phyloP scores from a whole-genome alignment of 2,888 invertebrate species.

The Drosophila kambysellisi region DNA sequence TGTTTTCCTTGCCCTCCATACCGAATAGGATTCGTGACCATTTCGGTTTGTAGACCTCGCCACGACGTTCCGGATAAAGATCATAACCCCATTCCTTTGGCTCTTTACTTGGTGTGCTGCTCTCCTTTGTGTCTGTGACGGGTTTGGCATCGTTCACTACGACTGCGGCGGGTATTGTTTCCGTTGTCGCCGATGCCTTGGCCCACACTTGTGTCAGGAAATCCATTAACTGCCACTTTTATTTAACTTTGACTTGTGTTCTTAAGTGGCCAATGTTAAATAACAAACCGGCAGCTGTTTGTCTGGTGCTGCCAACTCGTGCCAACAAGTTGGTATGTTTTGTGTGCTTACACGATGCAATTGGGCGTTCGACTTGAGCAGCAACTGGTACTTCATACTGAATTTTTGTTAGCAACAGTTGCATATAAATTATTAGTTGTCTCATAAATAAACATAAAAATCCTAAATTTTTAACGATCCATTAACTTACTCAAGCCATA shows the following conservation, averaged over 20 bases:
- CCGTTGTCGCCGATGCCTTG: conserved; percentile 45
- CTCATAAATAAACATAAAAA: too few relatives aligned
- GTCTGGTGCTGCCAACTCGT: conserved; percentile 43
- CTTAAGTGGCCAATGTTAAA: conserved; percentile 46
- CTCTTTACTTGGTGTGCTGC: conserved; percentile 23
- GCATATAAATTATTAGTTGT: too few relatives aligned
- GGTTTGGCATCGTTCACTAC: conserved; percentile 26
- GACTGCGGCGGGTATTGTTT: conserved; percentile 20
- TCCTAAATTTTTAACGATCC: too few relatives aligned
- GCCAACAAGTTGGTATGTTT: background rate
- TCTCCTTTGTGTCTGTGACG: conserved; percentile 12
- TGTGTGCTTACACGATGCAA: conserved; percentile 11
- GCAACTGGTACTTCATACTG: background rate
- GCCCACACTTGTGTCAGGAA: conserved; percentile 70
- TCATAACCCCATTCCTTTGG: conserved; percentile 90
- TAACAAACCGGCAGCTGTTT: conserved; percentile 73
- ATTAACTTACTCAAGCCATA: background rate
- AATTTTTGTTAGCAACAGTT: background rate
- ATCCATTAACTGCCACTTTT: conserved; percentile 49
- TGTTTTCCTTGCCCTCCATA: conserved; percentile 89
- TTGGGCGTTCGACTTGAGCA: background rate
- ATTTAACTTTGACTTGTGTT: conserved; percentile 7
- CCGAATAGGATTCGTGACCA: conserved; percentile 87
- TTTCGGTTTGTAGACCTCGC: conserved; percentile 86
- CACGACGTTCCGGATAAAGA: conserved; percentile 93